A percentile compares a stretch with the other conserved stretches of the same genome.
Evolutionary conservation across 2,797 vertebrate species (phyloP).

Genomic region (Manis javanica): DNA sequence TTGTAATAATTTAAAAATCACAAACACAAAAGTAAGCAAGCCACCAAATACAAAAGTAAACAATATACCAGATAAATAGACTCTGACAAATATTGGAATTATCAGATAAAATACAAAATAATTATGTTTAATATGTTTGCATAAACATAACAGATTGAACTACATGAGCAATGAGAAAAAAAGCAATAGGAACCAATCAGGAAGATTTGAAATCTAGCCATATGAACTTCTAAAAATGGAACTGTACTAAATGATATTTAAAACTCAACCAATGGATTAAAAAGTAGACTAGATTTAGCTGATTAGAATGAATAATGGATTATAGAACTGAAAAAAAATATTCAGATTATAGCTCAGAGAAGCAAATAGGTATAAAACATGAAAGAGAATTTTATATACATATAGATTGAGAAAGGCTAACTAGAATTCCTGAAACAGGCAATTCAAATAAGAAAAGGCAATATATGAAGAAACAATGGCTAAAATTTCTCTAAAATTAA

Average conservation of each 20-base stretch:
- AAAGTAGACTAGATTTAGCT: background rate
- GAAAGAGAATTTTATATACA: background rate
- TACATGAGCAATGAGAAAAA: background rate
- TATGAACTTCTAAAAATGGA: slow-evolving; percentile 19
- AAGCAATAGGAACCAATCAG: background rate
- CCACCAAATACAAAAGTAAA: background rate
- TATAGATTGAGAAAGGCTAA: background rate
- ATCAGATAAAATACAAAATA: background rate
- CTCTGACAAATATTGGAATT: background rate
- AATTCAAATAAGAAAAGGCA: background rate
- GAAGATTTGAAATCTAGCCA: slow-evolving; percentile 32
- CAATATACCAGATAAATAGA: background rate
- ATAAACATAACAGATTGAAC: slow-evolving; percentile 6
- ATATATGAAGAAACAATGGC: background rate
- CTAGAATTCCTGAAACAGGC: background rate
- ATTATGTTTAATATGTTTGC: background rate
- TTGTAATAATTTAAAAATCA: slow-evolving; percentile 21
- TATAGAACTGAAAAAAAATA: background rate
- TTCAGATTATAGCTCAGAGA: background rate
- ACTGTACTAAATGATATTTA: slow-evolving; percentile 33
- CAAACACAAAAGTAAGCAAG: background rate
- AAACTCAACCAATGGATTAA: background rate
- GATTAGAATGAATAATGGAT: background rate
- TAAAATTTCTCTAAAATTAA: slow-evolving; percentile 39
- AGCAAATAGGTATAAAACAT: background rate